A percentile compares a stretch with the other conserved stretches of the same genome.
Evolutionary conservation across 2,797 vertebrate genomes (phyloP).

Genomic region (Borostomias antarcticus): DNA sequence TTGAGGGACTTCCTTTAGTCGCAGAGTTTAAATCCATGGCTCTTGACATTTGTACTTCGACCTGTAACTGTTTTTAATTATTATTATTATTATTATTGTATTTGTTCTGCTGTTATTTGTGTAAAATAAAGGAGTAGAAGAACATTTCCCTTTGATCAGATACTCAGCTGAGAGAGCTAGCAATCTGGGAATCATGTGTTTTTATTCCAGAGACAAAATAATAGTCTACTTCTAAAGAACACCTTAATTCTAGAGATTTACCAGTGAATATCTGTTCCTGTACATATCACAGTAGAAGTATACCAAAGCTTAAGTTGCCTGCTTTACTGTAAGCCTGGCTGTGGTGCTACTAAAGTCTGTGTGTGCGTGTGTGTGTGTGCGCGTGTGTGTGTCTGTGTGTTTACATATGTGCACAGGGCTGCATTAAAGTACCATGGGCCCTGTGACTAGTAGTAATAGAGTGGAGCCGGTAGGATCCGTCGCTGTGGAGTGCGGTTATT

Average conservation of each 20-base stretch:
- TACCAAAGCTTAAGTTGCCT: slow-evolving; percentile 21
- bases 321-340: not conserved
- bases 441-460: too few relatives aligned
- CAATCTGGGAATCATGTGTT: too few relatives aligned
- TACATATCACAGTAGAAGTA: slow-evolving; percentile 10
- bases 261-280: not conserved
- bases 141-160: too few relatives aligned
- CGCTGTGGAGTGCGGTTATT: not conserved
- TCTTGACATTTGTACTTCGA: too few relatives aligned
- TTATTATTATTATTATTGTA: too few relatives aligned
- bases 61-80: too few relatives aligned
- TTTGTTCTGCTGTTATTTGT: too few relatives aligned
- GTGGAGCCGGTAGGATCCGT: not conserved
- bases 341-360: not conserved
- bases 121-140: too few relatives aligned
- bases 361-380: not conserved
- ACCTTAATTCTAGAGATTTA: not conserved
- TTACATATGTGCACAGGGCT: not conserved
- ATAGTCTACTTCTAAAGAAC: not conserved
- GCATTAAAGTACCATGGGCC: not conserved
- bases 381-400: not conserved
- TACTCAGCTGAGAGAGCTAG: too few relatives aligned
- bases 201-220: too few relatives aligned
- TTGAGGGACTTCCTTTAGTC: too few relatives aligned
- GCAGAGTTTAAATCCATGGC: too few relatives aligned